These are phyloP conservation scores for Sepiola atlantica DNA, from an alignment of 2,888 invertebrate genomes.

Conservation along the genomic window DNA sequence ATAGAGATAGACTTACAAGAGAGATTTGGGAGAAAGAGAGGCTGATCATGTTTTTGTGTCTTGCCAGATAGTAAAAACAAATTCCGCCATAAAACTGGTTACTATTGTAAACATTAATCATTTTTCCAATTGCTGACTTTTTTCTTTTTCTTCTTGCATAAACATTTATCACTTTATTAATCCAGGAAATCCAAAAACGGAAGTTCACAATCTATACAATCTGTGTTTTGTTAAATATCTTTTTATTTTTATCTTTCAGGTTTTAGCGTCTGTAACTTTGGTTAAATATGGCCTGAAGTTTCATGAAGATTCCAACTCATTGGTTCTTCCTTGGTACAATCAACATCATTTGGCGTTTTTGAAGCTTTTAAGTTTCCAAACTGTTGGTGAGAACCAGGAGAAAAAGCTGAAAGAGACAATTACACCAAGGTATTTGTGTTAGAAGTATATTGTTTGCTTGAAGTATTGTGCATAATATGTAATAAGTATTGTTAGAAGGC, in stretches of 20 bases:
- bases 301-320: slow-evolving; percentile 40
- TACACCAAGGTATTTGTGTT: slow-evolving; percentile 54
- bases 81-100: not conserved
- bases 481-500: too few species aligned
- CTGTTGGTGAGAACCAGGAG: slow-evolving; percentile 54
- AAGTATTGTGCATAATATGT: too few species aligned
- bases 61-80: too few species aligned
- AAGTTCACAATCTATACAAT: not conserved
- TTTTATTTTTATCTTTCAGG: not conserved
- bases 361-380: slow-evolving; percentile 52
- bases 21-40: too few species aligned
- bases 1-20: too few species aligned
- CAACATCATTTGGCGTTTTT: slow-evolving; percentile 49
- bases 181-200: too few species aligned
- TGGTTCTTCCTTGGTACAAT: slow-evolving; percentile 59
- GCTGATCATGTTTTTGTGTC: too few species aligned
- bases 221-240: not conserved
- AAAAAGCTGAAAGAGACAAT: slow-evolving; percentile 52
- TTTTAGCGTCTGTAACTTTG: not conserved
- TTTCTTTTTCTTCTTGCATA: not conserved
- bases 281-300: not conserved
- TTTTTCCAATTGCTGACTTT: not conserved
- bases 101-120: not conserved
- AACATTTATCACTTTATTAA: not conserved
- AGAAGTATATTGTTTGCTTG: too few species aligned